phyloP scores from a whole-genome alignment of 2,113 vertebrate genomes.

The Anthoscopus minutus region DNA sequence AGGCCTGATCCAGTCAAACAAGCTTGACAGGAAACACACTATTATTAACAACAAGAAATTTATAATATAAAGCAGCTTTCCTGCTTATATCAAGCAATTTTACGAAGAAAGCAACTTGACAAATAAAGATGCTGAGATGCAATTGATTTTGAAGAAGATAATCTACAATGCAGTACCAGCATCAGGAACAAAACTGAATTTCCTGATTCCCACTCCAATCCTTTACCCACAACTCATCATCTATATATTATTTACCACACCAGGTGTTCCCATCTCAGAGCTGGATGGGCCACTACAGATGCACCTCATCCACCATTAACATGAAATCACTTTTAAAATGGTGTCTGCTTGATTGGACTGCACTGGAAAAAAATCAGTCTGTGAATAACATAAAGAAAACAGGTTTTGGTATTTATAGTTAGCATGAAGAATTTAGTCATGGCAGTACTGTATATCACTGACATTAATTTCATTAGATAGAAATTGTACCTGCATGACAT shows the following conservation, averaged over 20 bases:
- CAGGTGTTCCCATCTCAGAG: not conserved
- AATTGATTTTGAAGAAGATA: not conserved
- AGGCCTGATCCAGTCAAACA: not conserved
- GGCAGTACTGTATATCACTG: not conserved
- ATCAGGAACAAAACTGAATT: not conserved
- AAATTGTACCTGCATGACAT: not conserved
- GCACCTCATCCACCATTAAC: not conserved
- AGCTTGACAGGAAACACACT: not conserved
- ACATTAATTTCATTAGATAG: not conserved
- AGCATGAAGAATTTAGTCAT: conserved; percentile 3
- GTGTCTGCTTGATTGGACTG: not conserved
- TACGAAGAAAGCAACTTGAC: not conserved
- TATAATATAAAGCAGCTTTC: not conserved
- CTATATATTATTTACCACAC: not conserved
- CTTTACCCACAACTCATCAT: not conserved
- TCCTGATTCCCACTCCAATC: not conserved
- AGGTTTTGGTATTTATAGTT: not conserved
- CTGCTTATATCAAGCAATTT: not conserved
- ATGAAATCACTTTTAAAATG: not conserved
- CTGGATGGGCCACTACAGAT: not conserved
- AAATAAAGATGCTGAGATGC: not conserved
- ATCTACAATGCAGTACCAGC: not conserved
- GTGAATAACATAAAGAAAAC: not conserved
- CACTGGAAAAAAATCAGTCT: not conserved
- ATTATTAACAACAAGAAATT: not conserved